A percentile compares a stretch with the other conserved stretches of the same genome.
Evolutionary conservation across 2,888 invertebrate species (phyloP).

Genomic region (Drosophila pseudotalamancana): DNA sequence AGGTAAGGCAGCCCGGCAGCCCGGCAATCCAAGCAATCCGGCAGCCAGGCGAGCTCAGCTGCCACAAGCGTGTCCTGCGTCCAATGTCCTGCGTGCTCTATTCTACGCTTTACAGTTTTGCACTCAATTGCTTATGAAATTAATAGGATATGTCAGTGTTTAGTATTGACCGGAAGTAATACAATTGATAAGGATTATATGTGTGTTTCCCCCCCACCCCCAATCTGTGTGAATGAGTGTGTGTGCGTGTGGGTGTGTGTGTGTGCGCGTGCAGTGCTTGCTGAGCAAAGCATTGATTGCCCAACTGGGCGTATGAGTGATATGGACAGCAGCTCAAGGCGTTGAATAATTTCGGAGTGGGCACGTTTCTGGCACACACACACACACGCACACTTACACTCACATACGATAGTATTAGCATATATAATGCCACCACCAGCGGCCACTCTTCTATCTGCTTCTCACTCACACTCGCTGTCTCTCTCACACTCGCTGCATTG

Average conservation of each 20-base stretch:
- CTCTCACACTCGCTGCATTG: not conserved
- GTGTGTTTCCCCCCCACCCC: conserved; percentile 14
- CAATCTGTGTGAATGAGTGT: conserved; percentile 18
- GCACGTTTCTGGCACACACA: not conserved
- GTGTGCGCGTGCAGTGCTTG: conserved; percentile 55
- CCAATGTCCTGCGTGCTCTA: conserved; percentile 28
- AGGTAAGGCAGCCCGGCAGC: conserved; percentile 2
- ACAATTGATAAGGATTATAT: conserved; percentile 80
- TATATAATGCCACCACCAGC: conserved; percentile 42
- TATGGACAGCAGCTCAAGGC: conserved; percentile 60
- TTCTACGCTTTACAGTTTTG: conserved; percentile 75
- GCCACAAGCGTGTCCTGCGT: conserved; percentile 14
- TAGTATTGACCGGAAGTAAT: conserved; percentile 80
- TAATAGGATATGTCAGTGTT: conserved; percentile 80
- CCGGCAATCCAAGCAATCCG: conserved; percentile 26
- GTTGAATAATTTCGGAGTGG: conserved; percentile 16
- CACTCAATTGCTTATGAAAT: conserved; percentile 81
- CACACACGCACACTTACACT: not conserved
- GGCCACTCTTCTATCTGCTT: not conserved
- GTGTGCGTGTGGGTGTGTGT: conserved; percentile 21
- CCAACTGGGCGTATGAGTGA: conserved; percentile 77
- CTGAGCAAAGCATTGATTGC: conserved; percentile 57
- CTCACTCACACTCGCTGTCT: too few species aligned
- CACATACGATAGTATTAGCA: conserved; percentile 39
- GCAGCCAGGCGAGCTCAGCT: conserved; percentile 32